Base-by-base conservation (phyloP, 2,797 vertebrate species). In the Heterohyrax brucei region DNA sequence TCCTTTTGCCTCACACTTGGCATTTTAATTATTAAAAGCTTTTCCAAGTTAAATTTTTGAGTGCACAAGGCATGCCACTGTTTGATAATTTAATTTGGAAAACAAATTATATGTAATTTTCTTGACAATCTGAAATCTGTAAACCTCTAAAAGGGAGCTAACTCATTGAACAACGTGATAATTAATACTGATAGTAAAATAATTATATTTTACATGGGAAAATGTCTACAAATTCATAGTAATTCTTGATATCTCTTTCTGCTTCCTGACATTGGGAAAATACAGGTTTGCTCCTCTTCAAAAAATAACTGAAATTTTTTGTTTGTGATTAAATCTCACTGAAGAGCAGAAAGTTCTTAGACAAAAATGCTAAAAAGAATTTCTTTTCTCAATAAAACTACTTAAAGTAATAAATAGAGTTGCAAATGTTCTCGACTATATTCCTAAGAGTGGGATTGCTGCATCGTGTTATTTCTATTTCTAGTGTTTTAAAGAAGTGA, bases 31-130 rank as follows among this genome's bases (percentile, higher is more conserved):
- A 95, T 90, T 89, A 96, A 97, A 86, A 39, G 59, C 19, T 79
- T 95, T 96, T 84, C 56, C 70, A 80, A 77, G 64, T 77, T 94
- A 86, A 94, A 96, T 94, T 96, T 96, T 91, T 87, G 75, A 94
- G 80, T 83, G 76, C 30, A 80, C 3, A 86, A 96, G 84, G 76
- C 76, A 96, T 96, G 86, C 16, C 26, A 81, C 78, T 96, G 48
- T 89, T 93, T 95, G 78, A 90, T 96, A 95, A 96, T 89, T 95
- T 95, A 87, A 96, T 95, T 94, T 89, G 56, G 61, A 91, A 97
- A 97, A 95, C 79, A 97, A 93, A 97, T 96, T 96, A 95, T 22
- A 94, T 97, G 82, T 95, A 88, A 96, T 97, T 97, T 95, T 83
- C 79, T 82, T 96, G 79, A 95, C 94, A 95, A 91, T 91, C 70